Conservation (phyloP, 2,113 vertebrate genomes). For the Hippocampus abdominalis region DNA sequence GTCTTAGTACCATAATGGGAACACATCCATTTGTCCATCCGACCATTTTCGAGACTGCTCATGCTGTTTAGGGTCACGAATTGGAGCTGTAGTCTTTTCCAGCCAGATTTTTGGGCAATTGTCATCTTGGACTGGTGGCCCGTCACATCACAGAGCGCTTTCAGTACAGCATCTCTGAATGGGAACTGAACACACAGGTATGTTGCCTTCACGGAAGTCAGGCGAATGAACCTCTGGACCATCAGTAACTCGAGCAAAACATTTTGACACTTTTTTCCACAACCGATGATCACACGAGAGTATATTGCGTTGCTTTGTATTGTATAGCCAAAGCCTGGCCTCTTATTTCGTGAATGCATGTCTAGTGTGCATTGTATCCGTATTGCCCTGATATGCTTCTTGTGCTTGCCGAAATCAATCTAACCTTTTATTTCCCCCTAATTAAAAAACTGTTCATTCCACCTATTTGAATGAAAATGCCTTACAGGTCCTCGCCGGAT, state of each 20-base stretch:
- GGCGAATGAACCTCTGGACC: background rate
- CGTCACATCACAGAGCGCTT: no score
- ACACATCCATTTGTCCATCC: background rate
- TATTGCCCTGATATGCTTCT: background rate
- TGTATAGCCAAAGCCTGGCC: background rate
- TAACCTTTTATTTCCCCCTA: background rate
- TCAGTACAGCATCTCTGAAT: background rate
- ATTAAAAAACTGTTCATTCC: background rate
- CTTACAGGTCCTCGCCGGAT: background rate
- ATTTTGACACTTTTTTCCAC: constrained; percentile 28
- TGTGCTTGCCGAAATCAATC: background rate
- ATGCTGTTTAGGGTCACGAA: no score
- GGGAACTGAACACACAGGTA: background rate
- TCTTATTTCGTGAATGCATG: background rate
- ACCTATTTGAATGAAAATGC: background rate
- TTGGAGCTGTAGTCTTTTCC: background rate
- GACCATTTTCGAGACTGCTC: background rate
- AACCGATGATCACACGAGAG: constrained; percentile 53
- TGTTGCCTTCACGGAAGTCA: background rate
- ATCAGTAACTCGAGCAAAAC: background rate
- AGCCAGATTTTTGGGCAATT: background rate
- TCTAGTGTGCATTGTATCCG: background rate
- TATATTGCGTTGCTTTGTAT: background rate
- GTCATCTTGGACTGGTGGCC: no score
- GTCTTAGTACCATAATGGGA: constrained; percentile 23